A percentile compares a stretch with the other conserved stretches of the same genome.
phyloP scores from a whole-genome alignment of 2,797 vertebrate species.

The Linurgus olivaceus region DNA sequence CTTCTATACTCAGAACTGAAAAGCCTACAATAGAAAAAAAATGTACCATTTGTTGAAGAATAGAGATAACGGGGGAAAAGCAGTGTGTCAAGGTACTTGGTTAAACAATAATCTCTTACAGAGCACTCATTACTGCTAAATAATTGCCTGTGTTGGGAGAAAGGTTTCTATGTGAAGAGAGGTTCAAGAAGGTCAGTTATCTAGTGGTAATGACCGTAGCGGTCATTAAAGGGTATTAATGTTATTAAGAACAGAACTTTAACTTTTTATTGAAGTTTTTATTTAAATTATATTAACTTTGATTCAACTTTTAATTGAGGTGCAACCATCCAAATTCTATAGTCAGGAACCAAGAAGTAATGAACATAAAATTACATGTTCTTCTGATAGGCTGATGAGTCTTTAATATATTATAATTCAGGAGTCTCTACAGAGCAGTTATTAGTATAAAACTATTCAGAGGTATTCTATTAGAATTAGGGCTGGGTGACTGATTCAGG shows the following conservation, averaged over 20 bases:
- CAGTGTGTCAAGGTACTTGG: slow-evolving; percentile 60
- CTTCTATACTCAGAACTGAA: slow-evolving; percentile 52
- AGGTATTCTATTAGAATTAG: slow-evolving; percentile 71
- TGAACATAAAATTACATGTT: slow-evolving; percentile 79
- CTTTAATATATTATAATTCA: slow-evolving; percentile 77
- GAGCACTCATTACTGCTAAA: slow-evolving; percentile 66
- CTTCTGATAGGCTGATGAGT: slow-evolving; percentile 72
- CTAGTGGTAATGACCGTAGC: slow-evolving; percentile 73
- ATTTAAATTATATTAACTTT: slow-evolving; percentile 79
- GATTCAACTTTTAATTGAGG: slow-evolving; percentile 80
- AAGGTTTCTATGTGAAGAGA: slow-evolving; percentile 67
- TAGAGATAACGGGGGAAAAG: slow-evolving; percentile 41
- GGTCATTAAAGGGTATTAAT: slow-evolving; percentile 75
- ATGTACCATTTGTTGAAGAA: slow-evolving; percentile 58
- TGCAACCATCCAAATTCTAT: slow-evolving; percentile 78
- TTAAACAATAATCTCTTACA: slow-evolving; percentile 67
- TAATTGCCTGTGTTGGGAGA: slow-evolving; percentile 69
- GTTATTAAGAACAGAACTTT: slow-evolving; percentile 76
- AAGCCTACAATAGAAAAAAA: slow-evolving; percentile 55
- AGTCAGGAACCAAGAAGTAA: slow-evolving; percentile 73
- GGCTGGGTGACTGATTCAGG: slow-evolving; percentile 58
- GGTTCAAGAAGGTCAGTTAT: slow-evolving; percentile 74
- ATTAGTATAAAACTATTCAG: slow-evolving; percentile 68
- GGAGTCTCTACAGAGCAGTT: slow-evolving; percentile 70
- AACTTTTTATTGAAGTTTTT: slow-evolving; percentile 79